phyloP scores from a whole-genome alignment of 2,113 vertebrate species.

The Pseudorasbora parva region DNA sequence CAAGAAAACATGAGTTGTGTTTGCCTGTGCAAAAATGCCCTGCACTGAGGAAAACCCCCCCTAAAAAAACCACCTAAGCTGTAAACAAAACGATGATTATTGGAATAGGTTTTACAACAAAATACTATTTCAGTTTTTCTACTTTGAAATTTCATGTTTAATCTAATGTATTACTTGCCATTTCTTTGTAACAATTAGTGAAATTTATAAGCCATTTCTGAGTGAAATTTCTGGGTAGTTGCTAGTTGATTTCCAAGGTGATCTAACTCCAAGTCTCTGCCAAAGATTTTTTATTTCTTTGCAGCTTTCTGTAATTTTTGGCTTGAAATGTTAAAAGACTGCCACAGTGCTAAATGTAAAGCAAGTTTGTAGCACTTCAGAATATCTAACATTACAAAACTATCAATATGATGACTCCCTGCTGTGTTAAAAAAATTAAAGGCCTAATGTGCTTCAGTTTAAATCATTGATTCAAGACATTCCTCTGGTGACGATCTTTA shows the following conservation, averaged over 20 bases:
- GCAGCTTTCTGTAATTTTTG: background rate
- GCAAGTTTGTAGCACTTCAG: conserved; percentile 25
- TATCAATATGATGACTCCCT: conserved; percentile 30
- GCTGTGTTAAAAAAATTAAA: conserved; percentile 61
- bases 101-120: no score
- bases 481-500: conserved; percentile 63
- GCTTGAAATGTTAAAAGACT: background rate
- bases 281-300: no score
- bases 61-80: no score
- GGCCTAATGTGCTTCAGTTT: conserved; percentile 58
- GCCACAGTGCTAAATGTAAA: background rate
- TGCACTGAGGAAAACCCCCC: no score
- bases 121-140: no score
- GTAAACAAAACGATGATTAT: no score
- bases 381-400: conserved; percentile 38
- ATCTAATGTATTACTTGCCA: no score
- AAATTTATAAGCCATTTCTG: no score
- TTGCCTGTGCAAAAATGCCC: background rate
- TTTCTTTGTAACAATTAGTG: no score
- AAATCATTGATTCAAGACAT: conserved; percentile 63
- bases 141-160: no score
- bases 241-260: background rate
- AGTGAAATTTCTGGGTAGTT: background rate
- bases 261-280: background rate
- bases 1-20: background rate